phyloP scores from a whole-genome alignment of 1,140 invertebrate genomes.

The Zaprionus camerounensis region DNA sequence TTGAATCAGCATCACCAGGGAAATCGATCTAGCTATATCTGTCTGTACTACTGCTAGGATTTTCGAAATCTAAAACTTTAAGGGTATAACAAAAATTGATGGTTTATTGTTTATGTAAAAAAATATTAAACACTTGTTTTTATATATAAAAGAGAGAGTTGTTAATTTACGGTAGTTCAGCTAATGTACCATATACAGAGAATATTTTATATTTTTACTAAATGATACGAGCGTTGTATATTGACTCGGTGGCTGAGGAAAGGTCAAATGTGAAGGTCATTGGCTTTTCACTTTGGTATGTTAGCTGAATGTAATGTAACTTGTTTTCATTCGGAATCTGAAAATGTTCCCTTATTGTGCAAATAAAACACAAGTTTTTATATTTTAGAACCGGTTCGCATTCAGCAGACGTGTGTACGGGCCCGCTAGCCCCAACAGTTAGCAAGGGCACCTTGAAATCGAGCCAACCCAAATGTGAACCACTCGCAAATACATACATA shows the following conservation, averaged over 20 bases:
- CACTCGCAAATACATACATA: slow-evolving; percentile 15
- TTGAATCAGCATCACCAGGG: too few relatives aligned
- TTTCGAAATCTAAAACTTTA: too few relatives aligned
- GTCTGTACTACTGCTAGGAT: too few relatives aligned
- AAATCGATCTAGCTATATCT: too few relatives aligned
- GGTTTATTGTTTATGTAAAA: too few relatives aligned
- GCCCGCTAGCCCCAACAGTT: slow-evolving; percentile 34
- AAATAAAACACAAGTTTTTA: slow-evolving; percentile 50
- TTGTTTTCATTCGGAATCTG: slow-evolving; percentile 33
- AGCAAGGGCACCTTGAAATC: slow-evolving; percentile 74
- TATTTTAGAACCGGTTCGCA: slow-evolving; percentile 63
- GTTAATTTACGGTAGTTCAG: too few relatives aligned
- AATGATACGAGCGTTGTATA: neutral
- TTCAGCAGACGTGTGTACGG: neutral
- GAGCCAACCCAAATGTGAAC: slow-evolving; percentile 45
- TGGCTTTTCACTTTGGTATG: slow-evolving; percentile 48
- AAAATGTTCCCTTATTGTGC: slow-evolving; percentile 42
- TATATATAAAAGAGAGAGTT: too few relatives aligned
- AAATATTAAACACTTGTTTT: too few relatives aligned
- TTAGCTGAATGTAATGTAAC: slow-evolving; percentile 30
- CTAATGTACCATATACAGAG: too few relatives aligned
- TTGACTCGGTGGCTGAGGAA: neutral
- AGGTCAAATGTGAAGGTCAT: slow-evolving; percentile 60
- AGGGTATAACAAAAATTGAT: too few relatives aligned
- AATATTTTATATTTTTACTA: too few relatives aligned